Evolutionary conservation across 2,888 invertebrate genomes (phyloP).

Genomic region (Sinelater perroti): DNA sequence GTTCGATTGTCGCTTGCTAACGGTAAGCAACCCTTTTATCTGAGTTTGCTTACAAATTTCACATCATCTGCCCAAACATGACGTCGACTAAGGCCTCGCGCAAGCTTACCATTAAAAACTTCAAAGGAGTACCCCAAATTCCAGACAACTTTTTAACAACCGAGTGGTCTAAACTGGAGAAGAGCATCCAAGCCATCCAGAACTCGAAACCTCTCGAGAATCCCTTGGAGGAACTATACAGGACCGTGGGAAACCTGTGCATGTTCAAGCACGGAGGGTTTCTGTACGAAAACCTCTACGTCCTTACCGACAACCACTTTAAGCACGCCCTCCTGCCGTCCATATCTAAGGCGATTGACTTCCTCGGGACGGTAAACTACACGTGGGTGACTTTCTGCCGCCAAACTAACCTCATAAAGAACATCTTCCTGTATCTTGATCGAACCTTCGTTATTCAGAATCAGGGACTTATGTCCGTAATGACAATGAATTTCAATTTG

Average conservation of each 20-base stretch:
- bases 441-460: conserved; percentile 93
- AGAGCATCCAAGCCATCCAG: conserved; percentile 37
- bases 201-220: conserved; percentile 56
- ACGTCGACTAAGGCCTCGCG: conserved; percentile 15
- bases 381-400: conserved; percentile 94
- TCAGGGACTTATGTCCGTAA: conserved; percentile 89
- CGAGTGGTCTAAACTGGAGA: conserved; percentile 34
- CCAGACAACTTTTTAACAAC: conserved; percentile 12
- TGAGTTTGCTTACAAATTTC: neutral
- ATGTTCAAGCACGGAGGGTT: conserved; percentile 90
- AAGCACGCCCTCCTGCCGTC: conserved; percentile 86
- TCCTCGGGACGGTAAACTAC: conserved; percentile 86
- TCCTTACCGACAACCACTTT: conserved; percentile 84
- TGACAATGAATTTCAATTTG: conserved; percentile 94
- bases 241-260: conserved; percentile 96
- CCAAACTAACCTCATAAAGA: conserved; percentile 96
- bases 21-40: too few species aligned
- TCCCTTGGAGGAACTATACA: conserved; percentile 90
- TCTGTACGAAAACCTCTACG: conserved; percentile 84
- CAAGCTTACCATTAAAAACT: conserved; percentile 23
- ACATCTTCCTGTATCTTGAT: conserved; percentile 96
- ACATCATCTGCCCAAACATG: neutral
- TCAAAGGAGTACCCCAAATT: conserved; percentile 16
- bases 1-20: too few species aligned
- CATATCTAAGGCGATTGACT: conserved; percentile 83